Evolutionary conservation across 2,113 vertebrate genomes (phyloP).

Genomic region (Bubalus kerabau): DNA sequence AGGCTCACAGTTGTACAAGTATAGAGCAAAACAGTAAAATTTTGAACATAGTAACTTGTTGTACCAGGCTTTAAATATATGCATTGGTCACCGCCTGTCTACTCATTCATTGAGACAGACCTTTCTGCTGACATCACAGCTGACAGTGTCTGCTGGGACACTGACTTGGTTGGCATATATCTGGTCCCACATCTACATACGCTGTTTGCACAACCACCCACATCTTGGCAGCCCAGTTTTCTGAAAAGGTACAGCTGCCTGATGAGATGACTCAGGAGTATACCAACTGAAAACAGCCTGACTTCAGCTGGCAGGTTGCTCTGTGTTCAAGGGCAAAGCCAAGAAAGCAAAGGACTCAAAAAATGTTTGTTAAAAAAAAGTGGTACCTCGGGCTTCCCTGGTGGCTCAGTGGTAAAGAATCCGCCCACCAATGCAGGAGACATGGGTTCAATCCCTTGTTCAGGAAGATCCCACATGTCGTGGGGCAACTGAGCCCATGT

Average conservation of each 20-base stretch:
- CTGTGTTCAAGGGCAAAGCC: not conserved
- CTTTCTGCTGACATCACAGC: not conserved
- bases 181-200: not conserved
- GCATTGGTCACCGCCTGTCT: not conserved
- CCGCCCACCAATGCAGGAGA: no score
- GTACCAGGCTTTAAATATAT: not conserved
- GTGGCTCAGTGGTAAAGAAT: not conserved
- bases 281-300: not conserved
- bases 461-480: no score
- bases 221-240: not conserved
- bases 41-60: not conserved
- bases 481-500: not conserved
- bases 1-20: not conserved
- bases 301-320: not conserved
- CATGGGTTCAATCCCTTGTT: no score
- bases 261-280: not conserved
- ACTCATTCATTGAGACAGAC: not conserved
- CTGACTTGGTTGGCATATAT: not conserved
- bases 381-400: not conserved
- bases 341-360: not conserved
- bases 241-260: not conserved
- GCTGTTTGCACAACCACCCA: not conserved
- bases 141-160: not conserved
- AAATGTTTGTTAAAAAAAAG: not conserved
- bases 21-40: not conserved